Conservation (phyloP, 2,113 vertebrate species). For the Scalopus aquaticus region DNA sequence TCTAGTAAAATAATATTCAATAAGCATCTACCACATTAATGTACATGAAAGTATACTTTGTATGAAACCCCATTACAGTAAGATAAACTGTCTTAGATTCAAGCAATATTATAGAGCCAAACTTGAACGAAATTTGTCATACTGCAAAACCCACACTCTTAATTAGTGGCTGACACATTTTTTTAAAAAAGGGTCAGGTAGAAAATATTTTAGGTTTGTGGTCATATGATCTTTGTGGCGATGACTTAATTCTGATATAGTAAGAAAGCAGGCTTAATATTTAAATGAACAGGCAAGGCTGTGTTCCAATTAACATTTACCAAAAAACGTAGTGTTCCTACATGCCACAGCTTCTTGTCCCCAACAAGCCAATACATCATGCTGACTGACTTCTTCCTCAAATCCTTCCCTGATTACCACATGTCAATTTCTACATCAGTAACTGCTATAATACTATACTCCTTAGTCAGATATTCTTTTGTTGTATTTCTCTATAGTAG, state of each 20-base stretch:
- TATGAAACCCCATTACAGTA: not conserved
- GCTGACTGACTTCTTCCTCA: not conserved
- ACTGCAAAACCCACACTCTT: not conserved
- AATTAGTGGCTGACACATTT: not conserved
- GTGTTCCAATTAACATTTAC: slow-evolving; percentile 20
- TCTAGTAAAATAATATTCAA: slow-evolving; percentile 27
- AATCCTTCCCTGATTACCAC: not conserved
- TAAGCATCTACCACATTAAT: not conserved
- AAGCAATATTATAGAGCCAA: slow-evolving; percentile 32
- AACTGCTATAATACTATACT: not conserved
- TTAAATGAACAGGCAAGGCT: not conserved
- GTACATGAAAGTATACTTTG: not conserved
- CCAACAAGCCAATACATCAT: not conserved
- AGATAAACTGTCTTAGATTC: not conserved
- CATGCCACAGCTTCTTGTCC: not conserved
- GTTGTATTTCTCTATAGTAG: not conserved
- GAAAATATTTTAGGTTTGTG: not conserved
- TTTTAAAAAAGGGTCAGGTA: not conserved
- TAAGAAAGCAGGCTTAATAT: not conserved
- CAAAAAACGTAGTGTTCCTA: not conserved
- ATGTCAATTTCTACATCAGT: slow-evolving; percentile 20
- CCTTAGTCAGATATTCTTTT: not conserved
- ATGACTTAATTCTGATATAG: not conserved
- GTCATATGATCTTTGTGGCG: not conserved
- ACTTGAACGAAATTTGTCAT: not conserved